Conservation (phyloP, 2,888 invertebrate genomes). For the Pterostichus madidus region DNA sequence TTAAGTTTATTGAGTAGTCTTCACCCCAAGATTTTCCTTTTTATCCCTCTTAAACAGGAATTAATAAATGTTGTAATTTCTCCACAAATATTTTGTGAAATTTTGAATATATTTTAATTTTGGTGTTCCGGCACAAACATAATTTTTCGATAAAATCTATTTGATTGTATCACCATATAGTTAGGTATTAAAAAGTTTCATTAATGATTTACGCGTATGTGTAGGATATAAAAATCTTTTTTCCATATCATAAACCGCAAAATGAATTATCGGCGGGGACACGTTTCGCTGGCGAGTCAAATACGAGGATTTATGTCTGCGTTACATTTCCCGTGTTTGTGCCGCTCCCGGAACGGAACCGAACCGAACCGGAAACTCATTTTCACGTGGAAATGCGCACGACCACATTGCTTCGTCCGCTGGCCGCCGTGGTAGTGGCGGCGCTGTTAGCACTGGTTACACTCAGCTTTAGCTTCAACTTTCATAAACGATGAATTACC, state of each 20-base stretch:
- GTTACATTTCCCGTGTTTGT: constrained; percentile 57
- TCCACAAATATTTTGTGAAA: too few species aligned
- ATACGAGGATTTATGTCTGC: constrained; percentile 35
- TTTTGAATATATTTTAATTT: too few species aligned
- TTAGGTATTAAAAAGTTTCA: constrained; percentile 6
- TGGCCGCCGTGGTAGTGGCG: neutral
- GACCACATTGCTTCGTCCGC: constrained; percentile 35
- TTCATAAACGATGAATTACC: constrained; percentile 35
- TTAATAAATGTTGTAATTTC: too few species aligned
- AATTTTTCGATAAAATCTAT: too few species aligned
- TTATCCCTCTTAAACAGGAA: too few species aligned
- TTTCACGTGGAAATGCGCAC: constrained; percentile 57
- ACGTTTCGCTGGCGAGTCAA: constrained; percentile 34
- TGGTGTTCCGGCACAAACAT: too few species aligned
- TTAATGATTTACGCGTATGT: constrained; percentile 2
- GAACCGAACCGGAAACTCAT: constrained; percentile 56
- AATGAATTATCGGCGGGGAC: constrained; percentile 49
- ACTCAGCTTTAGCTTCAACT: neutral
- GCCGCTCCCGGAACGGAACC: constrained; percentile 36
- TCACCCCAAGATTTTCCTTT: too few species aligned
- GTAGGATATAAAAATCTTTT: constrained; percentile 18
- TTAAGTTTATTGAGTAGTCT: too few species aligned
- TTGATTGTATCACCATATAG: neutral
- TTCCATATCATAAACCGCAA: constrained; percentile 37
- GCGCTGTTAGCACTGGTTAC: constrained; percentile 1